Evolutionary conservation across 1,140 invertebrate genomes (phyloP).

Genomic region (Patella vulgata): DNA sequence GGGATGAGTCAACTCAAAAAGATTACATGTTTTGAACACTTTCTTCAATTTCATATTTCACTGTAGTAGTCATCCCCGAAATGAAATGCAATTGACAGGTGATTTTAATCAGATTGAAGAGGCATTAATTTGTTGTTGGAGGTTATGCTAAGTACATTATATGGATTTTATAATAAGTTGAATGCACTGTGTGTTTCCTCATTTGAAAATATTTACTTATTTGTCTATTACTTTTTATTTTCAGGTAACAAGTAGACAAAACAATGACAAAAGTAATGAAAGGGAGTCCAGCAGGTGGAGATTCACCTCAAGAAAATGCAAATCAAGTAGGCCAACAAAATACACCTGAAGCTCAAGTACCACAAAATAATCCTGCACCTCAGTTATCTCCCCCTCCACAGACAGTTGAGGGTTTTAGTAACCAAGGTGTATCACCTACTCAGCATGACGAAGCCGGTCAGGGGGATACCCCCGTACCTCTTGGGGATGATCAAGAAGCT

Average conservation of each 20-base stretch:
- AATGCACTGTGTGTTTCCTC: no score
- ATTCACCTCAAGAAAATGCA: slow-evolving; percentile 60
- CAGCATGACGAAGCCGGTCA: background rate
- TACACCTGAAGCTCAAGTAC: slow-evolving; percentile 29
- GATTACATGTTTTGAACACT: no score
- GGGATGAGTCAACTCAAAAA: no score
- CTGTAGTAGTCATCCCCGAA: no score
- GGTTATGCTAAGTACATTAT: no score
- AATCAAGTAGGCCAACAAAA: slow-evolving; percentile 15
- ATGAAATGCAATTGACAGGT: no score
- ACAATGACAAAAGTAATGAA: slow-evolving; percentile 67
- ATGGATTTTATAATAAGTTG: no score
- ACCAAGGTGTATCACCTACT: background rate
- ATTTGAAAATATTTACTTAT: no score
- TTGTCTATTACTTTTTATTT: no score
- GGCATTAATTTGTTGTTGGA: no score
- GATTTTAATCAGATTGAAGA: no score
- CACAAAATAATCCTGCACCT: slow-evolving; percentile 16
- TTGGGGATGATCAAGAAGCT: slow-evolving; percentile 69
- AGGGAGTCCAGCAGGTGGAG: slow-evolving; percentile 61
- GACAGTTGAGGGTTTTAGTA: background rate
- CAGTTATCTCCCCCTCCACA: background rate
- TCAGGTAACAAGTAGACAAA: slow-evolving; percentile 19
- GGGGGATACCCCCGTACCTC: slow-evolving; percentile 23
- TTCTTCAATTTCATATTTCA: no score